These are phyloP conservation scores for Fregetta grallaria DNA, from an alignment of 2,113 vertebrate genomes.

Conservation along the genomic window DNA sequence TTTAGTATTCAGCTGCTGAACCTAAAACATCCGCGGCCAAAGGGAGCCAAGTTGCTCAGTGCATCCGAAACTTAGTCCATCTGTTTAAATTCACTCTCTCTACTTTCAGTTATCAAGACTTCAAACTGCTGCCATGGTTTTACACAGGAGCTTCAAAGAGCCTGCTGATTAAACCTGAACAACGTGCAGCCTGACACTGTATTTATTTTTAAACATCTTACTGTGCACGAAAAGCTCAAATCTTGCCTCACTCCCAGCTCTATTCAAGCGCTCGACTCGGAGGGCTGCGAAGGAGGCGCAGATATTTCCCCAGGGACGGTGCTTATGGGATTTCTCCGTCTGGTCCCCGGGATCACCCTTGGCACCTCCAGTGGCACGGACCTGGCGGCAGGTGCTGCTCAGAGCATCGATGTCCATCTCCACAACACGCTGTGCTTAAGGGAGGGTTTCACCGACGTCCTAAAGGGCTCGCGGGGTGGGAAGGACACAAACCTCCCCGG, in stretches of 20 bases:
- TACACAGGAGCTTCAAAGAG: not conserved
- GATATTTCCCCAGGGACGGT: accelerated
- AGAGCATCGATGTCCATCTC: not conserved
- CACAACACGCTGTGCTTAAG: accelerated
- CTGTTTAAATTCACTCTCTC: not conserved
- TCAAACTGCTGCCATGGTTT: not conserved
- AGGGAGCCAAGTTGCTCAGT: not conserved
- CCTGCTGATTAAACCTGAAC: not conserved
- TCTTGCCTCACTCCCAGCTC: not conserved
- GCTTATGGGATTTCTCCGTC: not conserved
- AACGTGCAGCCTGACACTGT: not conserved
- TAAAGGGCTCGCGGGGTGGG: too few species aligned
- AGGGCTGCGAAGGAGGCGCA: not conserved
- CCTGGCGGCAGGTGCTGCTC: accelerated
- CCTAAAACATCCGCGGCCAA: not conserved
- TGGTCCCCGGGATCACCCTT: not conserved
- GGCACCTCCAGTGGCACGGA: not conserved
- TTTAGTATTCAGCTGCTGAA: not conserved
- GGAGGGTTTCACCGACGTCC: not conserved
- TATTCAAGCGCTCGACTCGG: accelerated
- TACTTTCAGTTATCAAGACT: not conserved
- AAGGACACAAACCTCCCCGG: not conserved
- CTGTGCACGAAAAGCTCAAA: not conserved
- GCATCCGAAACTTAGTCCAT: not conserved
- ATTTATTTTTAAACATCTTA: constrained; percentile 12